Percentiles rank a stretch among this genome's conserved stretches.
These are phyloP conservation scores for Oreohelix idahoensis DNA, from an alignment of 1,140 invertebrate species.

Conservation along the genomic window DNA sequence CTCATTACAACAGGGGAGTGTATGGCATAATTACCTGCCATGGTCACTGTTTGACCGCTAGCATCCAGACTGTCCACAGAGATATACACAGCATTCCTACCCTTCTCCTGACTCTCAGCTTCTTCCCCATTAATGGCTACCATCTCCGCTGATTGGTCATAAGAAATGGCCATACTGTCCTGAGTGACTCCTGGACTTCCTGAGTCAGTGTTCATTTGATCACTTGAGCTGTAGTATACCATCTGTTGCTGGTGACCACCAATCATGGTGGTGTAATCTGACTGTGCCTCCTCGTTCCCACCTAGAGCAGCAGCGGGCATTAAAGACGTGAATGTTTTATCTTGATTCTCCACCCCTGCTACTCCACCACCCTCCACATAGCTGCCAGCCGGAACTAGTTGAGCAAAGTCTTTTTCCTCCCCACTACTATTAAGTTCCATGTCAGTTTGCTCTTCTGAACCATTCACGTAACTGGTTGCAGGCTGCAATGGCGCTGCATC, in stretches of 20 bases:
- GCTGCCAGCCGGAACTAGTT: conserved; percentile 28
- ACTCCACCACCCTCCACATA: conserved; percentile 15
- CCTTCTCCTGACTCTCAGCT: neutral
- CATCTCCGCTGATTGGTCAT: neutral
- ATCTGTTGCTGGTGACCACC: neutral
- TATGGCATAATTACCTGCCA: neutral
- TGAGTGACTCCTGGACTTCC: neutral
- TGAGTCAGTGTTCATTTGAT: neutral
- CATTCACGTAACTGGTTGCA: neutral
- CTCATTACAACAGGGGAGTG: conserved; percentile 4
- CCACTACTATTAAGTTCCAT: conserved; percentile 6
- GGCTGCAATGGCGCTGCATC: neutral
- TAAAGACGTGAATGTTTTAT: conserved; percentile 26
- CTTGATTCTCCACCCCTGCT: neutral
- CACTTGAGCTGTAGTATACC: conserved; percentile 8
- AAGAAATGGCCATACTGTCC: neutral
- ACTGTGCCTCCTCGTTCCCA: neutral
- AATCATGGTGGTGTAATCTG: conserved; percentile 4
- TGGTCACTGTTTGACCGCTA: neutral
- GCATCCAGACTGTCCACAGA: conserved; percentile 2
- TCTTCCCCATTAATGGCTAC: neutral
- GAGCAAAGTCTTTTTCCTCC: conserved; percentile 30
- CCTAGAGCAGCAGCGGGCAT: conserved; percentile 17
- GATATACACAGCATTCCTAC: conserved; percentile 5
- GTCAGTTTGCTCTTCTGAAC: neutral